Evolutionary conservation across 2,797 vertebrate genomes (phyloP).

Genomic region (Smutsia gigantea): DNA sequence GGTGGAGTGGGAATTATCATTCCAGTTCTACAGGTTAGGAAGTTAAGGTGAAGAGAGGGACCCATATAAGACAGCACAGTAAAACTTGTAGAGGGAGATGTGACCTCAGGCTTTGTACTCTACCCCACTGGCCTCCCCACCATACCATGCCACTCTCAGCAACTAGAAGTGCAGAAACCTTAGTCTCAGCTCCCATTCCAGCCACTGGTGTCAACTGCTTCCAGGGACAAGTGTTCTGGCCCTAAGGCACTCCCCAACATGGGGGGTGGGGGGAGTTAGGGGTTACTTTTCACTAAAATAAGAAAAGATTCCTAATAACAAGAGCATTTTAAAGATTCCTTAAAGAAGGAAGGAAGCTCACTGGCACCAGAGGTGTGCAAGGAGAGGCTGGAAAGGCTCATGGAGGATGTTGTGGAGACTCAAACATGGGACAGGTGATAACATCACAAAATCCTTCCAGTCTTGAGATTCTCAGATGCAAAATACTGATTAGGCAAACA

Average conservation of each 20-base stretch:
- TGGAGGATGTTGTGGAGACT: neutral
- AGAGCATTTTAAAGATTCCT: constrained; percentile 10
- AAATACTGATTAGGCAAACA: neutral
- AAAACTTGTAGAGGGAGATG: neutral
- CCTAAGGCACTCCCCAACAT: neutral
- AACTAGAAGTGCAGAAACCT: neutral
- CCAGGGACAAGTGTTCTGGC: neutral
- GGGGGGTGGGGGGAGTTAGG: neutral
- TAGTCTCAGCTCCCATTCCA: neutral
- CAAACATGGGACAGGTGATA: neutral
- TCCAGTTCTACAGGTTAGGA: neutral
- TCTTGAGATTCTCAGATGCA: neutral
- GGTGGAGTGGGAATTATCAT: neutral
- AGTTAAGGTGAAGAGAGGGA: neutral
- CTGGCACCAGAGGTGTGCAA: neutral
- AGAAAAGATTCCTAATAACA: neutral
- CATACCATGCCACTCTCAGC: neutral
- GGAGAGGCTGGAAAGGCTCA: neutral
- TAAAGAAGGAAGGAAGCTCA: neutral
- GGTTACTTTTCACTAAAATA: neutral
- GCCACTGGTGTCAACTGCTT: neutral
- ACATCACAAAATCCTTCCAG: neutral
- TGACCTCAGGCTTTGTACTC: neutral
- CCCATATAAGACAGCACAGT: neutral
- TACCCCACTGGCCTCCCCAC: neutral